Evolutionary conservation across 2,888 invertebrate genomes (phyloP).

Genomic region (Sinelater perroti): DNA sequence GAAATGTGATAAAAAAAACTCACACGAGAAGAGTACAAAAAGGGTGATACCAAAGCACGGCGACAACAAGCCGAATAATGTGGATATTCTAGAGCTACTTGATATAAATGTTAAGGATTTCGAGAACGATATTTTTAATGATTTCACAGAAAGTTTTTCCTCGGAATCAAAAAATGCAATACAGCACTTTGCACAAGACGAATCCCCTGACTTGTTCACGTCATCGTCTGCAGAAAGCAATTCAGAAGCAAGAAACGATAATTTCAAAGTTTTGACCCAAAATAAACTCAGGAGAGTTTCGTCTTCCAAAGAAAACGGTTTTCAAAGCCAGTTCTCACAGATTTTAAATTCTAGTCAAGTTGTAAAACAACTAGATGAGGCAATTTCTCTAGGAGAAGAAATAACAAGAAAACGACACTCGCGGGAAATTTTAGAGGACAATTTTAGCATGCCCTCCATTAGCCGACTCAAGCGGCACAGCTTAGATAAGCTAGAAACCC

Average conservation of each 20-base stretch:
- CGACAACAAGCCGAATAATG: no score
- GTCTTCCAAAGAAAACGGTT: neutral
- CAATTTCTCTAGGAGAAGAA: constrained; percentile 26
- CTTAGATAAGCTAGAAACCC: neutral
- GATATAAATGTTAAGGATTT: neutral
- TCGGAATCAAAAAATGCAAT: neutral
- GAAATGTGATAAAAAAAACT: no score
- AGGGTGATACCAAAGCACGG: no score
- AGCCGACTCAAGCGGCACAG: constrained; percentile 5
- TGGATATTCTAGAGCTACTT: no score
- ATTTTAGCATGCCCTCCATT: neutral
- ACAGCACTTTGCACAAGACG: neutral
- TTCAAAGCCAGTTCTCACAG: constrained; percentile 41
- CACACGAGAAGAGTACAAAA: no score
- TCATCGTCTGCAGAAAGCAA: neutral
- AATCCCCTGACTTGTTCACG: neutral
- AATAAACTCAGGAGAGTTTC: neutral
- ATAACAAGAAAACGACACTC: neutral
- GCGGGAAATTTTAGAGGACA: neutral
- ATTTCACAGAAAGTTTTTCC: neutral
- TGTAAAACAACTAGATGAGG: constrained; percentile 47
- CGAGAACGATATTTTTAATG: neutral
- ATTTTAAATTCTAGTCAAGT: constrained; percentile 50
- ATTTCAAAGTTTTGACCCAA: neutral
- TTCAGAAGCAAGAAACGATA: neutral